phyloP scores from a whole-genome alignment of 2,888 invertebrate species.

The Ochropleura plecta region DNA sequence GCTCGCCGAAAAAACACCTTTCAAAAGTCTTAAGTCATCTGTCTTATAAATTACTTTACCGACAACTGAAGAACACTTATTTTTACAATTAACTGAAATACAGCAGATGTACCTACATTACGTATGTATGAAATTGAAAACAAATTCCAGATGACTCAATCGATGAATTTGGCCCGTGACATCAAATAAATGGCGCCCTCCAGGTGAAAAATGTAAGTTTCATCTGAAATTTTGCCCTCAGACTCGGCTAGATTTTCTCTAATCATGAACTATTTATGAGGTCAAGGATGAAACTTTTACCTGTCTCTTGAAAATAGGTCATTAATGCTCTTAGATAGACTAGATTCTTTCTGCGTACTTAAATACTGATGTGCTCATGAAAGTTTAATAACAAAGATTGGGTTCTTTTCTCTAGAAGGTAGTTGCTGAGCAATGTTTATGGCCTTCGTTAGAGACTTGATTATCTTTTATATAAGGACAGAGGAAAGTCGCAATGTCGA shows the following conservation, averaged over 20 bases:
- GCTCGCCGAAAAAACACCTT: background rate
- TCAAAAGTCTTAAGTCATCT: background rate
- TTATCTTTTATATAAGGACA: constrained; percentile 2
- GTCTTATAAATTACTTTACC: constrained; percentile 3
- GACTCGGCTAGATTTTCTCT: constrained; percentile 10
- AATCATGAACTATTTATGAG: constrained; percentile 28
- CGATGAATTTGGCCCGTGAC: constrained; percentile 53
- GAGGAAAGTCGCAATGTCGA: background rate
- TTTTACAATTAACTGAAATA: constrained; percentile 35
- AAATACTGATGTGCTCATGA: constrained; percentile 29
- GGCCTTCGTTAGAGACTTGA: background rate
- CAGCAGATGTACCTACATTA: constrained; percentile 42
- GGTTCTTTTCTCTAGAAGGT: background rate
- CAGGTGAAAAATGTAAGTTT: constrained; percentile 6
- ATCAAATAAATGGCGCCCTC: constrained; percentile 22
- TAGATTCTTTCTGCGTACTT: constrained; percentile 13
- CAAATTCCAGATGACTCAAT: constrained; percentile 65
- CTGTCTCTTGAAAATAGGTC: constrained; percentile 27
- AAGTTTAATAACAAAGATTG: constrained; percentile 48
- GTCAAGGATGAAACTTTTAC: constrained; percentile 34
- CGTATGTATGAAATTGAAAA: constrained; percentile 48
- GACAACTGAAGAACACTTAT: constrained; percentile 24
- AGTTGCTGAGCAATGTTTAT: constrained; percentile 28
- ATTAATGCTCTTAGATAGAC: constrained; percentile 35
- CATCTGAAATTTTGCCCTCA: constrained; percentile 20